These are phyloP conservation scores for Dryas iulia DNA, from an alignment of 1,140 invertebrate species.

Conservation along the genomic window DNA sequence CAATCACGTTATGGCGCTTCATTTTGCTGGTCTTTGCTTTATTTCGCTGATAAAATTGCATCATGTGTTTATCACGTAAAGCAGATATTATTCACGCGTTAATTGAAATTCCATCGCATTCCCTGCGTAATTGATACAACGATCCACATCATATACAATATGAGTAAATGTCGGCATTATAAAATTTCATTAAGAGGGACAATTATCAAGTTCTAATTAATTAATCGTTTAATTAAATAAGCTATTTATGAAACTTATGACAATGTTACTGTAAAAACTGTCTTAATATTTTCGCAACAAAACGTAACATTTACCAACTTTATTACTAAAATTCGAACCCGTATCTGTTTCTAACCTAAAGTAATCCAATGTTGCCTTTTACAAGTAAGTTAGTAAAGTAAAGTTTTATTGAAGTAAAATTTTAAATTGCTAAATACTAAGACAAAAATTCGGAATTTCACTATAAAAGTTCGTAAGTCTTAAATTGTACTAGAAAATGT, in stretches of 20 bases:
- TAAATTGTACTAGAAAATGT: too few species aligned
- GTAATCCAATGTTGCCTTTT: too few species aligned
- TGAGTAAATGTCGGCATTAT: not conserved
- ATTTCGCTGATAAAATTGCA: conserved; percentile 1
- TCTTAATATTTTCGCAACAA: too few species aligned
- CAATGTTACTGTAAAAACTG: too few species aligned
- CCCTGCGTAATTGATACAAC: conserved; percentile 38
- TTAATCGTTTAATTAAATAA: not conserved
- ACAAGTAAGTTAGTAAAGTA: not conserved
- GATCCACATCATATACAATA: not conserved
- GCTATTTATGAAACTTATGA: not conserved
- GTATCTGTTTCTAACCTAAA: too few species aligned
- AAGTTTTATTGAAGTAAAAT: too few species aligned
- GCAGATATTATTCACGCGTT: conserved; percentile 33
- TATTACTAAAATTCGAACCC: too few species aligned
- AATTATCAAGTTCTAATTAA: conserved; percentile 17
- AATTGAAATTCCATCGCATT: conserved; percentile 55
- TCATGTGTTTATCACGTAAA: conserved; percentile 15
- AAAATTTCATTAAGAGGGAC: conserved; percentile 25
- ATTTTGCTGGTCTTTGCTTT: not conserved
- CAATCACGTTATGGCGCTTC: not conserved
- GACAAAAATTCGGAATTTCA: too few species aligned
- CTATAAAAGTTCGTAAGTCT: too few species aligned
- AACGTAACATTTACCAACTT: too few species aligned
- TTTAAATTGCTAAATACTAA: too few species aligned